Base-by-base conservation (phyloP, 1,140 invertebrate genomes). In the Ceratina calcarata region DNA sequence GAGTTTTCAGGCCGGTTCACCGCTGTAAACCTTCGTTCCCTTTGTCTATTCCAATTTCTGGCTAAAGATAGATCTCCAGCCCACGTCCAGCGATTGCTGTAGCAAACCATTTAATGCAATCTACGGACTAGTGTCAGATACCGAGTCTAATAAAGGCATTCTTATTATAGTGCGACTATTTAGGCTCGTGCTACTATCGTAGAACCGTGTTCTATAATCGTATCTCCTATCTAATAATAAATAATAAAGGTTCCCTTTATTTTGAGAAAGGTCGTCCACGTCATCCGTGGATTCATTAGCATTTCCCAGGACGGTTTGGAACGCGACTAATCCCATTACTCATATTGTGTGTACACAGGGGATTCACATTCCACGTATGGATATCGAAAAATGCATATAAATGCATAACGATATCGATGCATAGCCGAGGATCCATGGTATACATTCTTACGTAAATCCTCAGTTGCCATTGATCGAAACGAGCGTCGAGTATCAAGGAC, bases 401-500 rank as follows among this genome's bases (percentile, higher is more conserved):
- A 65, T 37, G 49, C 32, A 62, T 49, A 37, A 16, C n/a, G n/a
- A 6, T 13, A 20, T 70, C 53, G 27, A 57, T 32, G 32, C 18
- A 57, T 6, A 10, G 37, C 37, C 37, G 15, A 22, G 22, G 27
- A 70, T 57, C 20, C 51, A 15, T 32, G 24, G n/a, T 45, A 24
- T 18, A 60, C n/a, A 51, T 24, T 70, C 24, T 78, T 71, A 62
- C 76, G 68, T 64, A 72, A 78, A 62, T 71, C 57, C 12, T 20
- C 2, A 4, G 7, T 1, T 15, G 49, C 60, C 57, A 45, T 55
- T 78, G 77, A 79, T 74, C 61, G 77, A 58, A 45, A 15, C 45
- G 67, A 64, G 7, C 57, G 67, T 51, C 32, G 37, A 61, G 58
- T 20, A 70, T 53, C 49, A 55, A 84, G 82, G 67, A 76, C 53